Percentiles rank a stretch among this genome's conserved stretches.
phyloP scores from a whole-genome alignment of 2,113 vertebrate species.

The Periophthalmus modestus region DNA sequence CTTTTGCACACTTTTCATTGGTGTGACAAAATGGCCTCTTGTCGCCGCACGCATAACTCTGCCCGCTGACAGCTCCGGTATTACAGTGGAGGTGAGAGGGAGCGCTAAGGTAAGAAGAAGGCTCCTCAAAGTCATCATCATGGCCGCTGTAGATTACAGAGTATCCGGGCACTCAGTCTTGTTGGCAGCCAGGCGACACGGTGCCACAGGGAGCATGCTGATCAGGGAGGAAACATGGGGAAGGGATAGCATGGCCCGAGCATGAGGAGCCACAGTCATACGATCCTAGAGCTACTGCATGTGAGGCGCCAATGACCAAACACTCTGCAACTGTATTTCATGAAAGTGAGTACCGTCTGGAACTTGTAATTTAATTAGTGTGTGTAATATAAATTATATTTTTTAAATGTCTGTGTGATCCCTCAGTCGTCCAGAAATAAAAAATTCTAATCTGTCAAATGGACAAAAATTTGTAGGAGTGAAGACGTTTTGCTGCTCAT shows the following conservation, averaged over 20 bases:
- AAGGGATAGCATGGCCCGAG: conserved; percentile 76
- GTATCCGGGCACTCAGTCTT: conserved; percentile 58
- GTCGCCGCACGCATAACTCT: conserved; percentile 70
- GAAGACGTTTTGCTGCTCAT: no score
- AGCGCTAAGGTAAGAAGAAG: conserved; percentile 60
- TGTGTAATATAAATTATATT: no score
- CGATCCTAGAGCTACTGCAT: conserved; percentile 70
- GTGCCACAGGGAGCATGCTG: conserved; percentile 57
- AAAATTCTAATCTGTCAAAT: no score
- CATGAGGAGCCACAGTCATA: conserved; percentile 68
- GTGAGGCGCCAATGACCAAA: conserved; percentile 57
- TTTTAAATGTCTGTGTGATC: no score
- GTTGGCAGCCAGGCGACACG: conserved; percentile 62
- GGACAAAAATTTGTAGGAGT: no score
- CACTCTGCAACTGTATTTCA: neutral
- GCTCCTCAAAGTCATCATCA: conserved; percentile 75
- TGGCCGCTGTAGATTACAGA: conserved; percentile 75
- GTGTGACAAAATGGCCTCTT: conserved; percentile 75
- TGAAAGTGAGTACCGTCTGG: no score
- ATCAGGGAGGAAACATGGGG: conserved; percentile 65
- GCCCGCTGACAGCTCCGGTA: conserved; percentile 64
- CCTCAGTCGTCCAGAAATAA: no score
- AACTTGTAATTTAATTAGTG: no score
- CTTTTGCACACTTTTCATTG: conserved; percentile 73
- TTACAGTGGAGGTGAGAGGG: conserved; percentile 62